phyloP scores from a whole-genome alignment of 2,888 invertebrate genomes.

The Hypselothyrea guttata region DNA sequence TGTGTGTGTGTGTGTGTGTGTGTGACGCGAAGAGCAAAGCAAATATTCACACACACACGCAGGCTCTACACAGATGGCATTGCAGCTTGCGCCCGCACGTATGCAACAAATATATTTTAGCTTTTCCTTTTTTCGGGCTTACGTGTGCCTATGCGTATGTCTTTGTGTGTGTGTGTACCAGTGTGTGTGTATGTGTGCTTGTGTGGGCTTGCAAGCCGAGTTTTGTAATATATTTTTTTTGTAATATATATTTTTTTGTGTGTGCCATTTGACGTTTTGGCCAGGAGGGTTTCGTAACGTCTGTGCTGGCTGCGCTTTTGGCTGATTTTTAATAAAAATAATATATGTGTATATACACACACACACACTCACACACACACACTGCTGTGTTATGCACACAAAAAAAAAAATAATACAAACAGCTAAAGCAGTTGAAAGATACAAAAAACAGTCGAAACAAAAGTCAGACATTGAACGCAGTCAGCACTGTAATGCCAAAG shows the following conservation, averaged over 20 bases:
- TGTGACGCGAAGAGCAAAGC: slow-evolving; percentile 29
- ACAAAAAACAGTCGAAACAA: slow-evolving; percentile 44
- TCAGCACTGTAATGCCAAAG: neutral
- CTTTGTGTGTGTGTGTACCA: slow-evolving; percentile 1
- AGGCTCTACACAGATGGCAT: slow-evolving; percentile 26
- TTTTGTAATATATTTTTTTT: slow-evolving; percentile 55
- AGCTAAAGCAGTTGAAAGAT: slow-evolving; percentile 53
- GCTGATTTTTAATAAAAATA: slow-evolving; percentile 65
- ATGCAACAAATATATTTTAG: slow-evolving; percentile 64
- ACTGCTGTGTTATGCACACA: slow-evolving; percentile 9
- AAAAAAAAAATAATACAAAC: slow-evolving; percentile 42
- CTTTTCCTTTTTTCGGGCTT: slow-evolving; percentile 40
- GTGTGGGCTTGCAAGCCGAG: slow-evolving; percentile 26
- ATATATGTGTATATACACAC: slow-evolving; percentile 33
- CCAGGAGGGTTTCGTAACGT: slow-evolving; percentile 20
- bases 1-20: slow-evolving; percentile 20
- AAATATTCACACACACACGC: slow-evolving; percentile 15
- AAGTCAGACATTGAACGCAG: slow-evolving; percentile 42
- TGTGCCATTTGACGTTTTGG: slow-evolving; percentile 58
- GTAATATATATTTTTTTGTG: slow-evolving; percentile 36
- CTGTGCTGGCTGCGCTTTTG: slow-evolving; percentile 45
- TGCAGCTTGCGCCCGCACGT: slow-evolving; percentile 44
- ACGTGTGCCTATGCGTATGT: slow-evolving; percentile 1
- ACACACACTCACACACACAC: neutral
- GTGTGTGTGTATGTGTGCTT: slow-evolving; percentile 4